Evolutionary conservation across 2,113 vertebrate species (phyloP).

Genomic region (Acrocephalus arundinaceus): DNA sequence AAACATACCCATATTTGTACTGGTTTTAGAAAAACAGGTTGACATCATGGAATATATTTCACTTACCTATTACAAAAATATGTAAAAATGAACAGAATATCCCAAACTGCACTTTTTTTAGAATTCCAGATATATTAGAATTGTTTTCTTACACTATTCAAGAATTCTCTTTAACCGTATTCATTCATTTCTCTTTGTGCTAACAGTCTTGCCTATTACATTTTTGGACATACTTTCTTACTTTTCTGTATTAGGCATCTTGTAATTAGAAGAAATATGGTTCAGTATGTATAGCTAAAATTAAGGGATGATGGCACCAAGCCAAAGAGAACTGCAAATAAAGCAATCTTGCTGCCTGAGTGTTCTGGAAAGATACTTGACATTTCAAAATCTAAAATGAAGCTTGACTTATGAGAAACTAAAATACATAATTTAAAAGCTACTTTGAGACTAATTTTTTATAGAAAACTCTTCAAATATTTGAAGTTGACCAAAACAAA

Average conservation of each 20-base stretch:
- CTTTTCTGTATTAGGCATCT: neutral
- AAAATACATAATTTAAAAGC: constrained; percentile 27
- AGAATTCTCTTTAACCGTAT: neutral
- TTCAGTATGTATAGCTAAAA: constrained; percentile 35
- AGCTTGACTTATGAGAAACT: constrained; percentile 32
- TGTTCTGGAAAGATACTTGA: constrained; percentile 27
- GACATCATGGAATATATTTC: neutral
- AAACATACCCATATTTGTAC: neutral
- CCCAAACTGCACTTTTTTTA: neutral
- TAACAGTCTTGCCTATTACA: neutral
- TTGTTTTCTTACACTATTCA: neutral
- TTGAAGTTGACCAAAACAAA: neutral
- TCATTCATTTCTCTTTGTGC: neutral
- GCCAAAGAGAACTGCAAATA: constrained; percentile 55
- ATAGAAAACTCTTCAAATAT: neutral
- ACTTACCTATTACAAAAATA: neutral
- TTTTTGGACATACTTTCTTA: constrained; percentile 17
- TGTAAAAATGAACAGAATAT: neutral
- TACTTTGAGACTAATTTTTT: neutral
- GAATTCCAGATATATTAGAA: neutral
- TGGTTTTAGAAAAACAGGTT: neutral
- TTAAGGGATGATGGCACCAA: neutral
- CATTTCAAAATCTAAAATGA: constrained; percentile 55
- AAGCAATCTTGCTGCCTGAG: constrained; percentile 23
- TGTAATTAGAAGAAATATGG: constrained; percentile 42